Evolutionary conservation across 2,888 invertebrate genomes (phyloP), one percentile per base, ranked within the genome.

Genomic region (Melieria omissa): DNA sequence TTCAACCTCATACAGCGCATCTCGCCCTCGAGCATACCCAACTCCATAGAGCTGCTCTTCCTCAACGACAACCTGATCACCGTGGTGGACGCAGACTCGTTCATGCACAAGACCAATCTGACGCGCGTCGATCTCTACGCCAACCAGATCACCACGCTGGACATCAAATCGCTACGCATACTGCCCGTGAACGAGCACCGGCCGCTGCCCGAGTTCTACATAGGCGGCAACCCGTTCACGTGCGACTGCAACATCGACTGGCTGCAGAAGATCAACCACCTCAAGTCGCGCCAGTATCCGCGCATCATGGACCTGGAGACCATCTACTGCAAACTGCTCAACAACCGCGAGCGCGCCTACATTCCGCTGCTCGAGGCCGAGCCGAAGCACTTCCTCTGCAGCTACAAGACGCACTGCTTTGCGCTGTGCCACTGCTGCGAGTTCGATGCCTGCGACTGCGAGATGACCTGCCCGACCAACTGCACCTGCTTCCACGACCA

Each of bases 241-340:
- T 98, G 97, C 85, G 95, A 96, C 86, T 98, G 97, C 89, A 95
- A 95, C 79, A 96, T 97, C 91, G 96, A 97, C 85, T 98, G 97
- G 97, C 88, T 97, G 82, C 96, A 96, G 86, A 90, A 95, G 80
- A 95, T 97, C 85, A 96, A 97, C 86, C 93, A 93, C 85, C 92
- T 93, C 81, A 93, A 93, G 80, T 89, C 95, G 70, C 89, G 95
- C 71, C 95, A 95, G 84, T 95, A 96, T 88, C 96, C 95, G n/a
- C 90, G 92, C 78, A 95, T 96, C 71, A 95, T 95, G 94, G 95
- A 96, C 85, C 89, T 95, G 79, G 95, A 95, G 81, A 93, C 94
- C 78, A 94, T 96, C 78, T 95, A 95, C 86, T 97, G 97, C 88
- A 93, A 94, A 86, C 88, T 96, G 76, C 89, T 95, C 44, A 95